Evolutionary conservation across 2,888 invertebrate species (phyloP).

Genomic region (Drosophila prostipennis): DNA sequence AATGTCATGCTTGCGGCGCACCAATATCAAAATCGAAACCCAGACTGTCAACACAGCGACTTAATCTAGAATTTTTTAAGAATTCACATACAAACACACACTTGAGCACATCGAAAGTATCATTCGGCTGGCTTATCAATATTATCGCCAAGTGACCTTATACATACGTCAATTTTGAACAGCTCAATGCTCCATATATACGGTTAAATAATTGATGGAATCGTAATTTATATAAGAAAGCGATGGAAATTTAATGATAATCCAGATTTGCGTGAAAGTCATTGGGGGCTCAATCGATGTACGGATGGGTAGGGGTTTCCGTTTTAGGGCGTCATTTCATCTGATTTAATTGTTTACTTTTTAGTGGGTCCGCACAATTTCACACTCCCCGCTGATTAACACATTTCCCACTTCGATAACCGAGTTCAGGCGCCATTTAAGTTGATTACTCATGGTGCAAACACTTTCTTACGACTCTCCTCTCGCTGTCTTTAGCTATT

Average conservation of each 20-base stretch:
- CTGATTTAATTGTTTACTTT: conserved; percentile 45
- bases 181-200: conserved; percentile 1
- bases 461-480: conserved; percentile 28
- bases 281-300: conserved; percentile 2
- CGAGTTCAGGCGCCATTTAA: conserved; percentile 66
- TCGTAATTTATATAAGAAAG: conserved; percentile 40
- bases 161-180: conserved; percentile 49
- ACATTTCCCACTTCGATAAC: conserved; percentile 55
- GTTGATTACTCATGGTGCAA: conserved; percentile 63
- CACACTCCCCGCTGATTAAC: conserved; percentile 65
- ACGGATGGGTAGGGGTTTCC: conserved; percentile 18
- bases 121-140: conserved; percentile 62
- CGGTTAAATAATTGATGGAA: conserved; percentile 30
- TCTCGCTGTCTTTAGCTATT: conserved; percentile 24
- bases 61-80: conserved; percentile 64
- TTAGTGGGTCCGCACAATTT: conserved; percentile 31
- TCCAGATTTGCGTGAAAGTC: conserved; percentile 32
- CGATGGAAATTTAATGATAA: conserved; percentile 16
- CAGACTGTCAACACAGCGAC: conserved; percentile 63
- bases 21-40: conserved; percentile 40
- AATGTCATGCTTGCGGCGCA: conserved; percentile 32
- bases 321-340: conserved; percentile 29
- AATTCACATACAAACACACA: conserved; percentile 34
- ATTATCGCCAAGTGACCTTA: conserved; percentile 75
- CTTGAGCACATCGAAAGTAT: conserved; percentile 17